Evolutionary conservation across 64 coral and sea anemone genomes (phyloP), one percentile per base, ranked within the genome.

Genomic region (Acropora yongei): DNA sequence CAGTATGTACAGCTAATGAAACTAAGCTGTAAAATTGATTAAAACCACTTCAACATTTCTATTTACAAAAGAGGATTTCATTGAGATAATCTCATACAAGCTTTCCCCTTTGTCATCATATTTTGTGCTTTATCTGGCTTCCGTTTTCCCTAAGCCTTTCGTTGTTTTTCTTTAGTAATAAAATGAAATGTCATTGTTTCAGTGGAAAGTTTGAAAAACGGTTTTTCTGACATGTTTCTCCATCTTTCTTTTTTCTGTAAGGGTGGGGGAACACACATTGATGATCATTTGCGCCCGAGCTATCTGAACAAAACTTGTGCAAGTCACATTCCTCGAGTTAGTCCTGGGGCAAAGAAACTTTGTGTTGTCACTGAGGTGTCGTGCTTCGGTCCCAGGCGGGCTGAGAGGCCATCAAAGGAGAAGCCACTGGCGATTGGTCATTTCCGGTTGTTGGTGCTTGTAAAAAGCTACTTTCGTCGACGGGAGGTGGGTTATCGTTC

Each of bases 311-410:
- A 30, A 30, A 30, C 30, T 30, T 76, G 3, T 2, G 10, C 7
- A 44, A 12, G 30, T 44, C 11, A 0, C 74, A 76, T 2, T 13
- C 8, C 8, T 10, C 16, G 3, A 45, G 14, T 20, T 6, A 2
- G 43, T 13, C 43, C 10, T 11, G 43, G 18, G 8, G 69, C 82
- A 69, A 18, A 18, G 3, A 44, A 11, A 7, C 18, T 3, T 71
- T 16, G 46, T 69, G 65, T 68, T 65, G 43, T 72, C 17, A 85
- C 6, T 71, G 82, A 72, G 19, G 58, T 71, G 17, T 72, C 1
- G 7, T 47, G 65, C 82, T 85, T 85, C 82, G 65, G 63, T 69
- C 82, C 82, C 82, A 85, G 61, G 61, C 41, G 10, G 82, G 61
- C 46, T 85, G 82, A 10, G 63, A 45, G 44, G 82, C 65, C 16